phyloP scores from a whole-genome alignment of 1,140 invertebrate species.

The Drosophila tristis region DNA sequence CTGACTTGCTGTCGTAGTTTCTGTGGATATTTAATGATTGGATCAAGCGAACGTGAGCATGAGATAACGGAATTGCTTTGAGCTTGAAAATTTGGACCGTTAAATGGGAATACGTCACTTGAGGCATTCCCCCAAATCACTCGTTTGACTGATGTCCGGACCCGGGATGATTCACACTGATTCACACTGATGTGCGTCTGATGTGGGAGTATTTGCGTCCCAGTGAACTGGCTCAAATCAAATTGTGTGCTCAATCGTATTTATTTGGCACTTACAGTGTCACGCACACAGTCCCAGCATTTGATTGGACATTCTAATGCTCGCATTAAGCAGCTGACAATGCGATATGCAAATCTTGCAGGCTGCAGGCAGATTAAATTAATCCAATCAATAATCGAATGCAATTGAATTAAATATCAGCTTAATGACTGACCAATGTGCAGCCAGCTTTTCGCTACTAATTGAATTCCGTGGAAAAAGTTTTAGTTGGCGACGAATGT shows the following conservation, averaged over 20 bases:
- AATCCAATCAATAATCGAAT: conserved; percentile 35
- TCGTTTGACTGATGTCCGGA: too few relatives aligned
- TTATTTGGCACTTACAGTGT: neutral
- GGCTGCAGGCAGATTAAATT: conserved; percentile 3
- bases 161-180: too few relatives aligned
- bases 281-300: conserved; percentile 15
- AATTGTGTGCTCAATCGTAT: conserved; percentile 19
- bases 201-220: too few relatives aligned
- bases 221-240: neutral
- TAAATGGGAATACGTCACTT: too few relatives aligned
- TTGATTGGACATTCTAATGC: conserved; percentile 26
- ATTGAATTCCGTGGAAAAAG: conserved; percentile 33
- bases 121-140: too few relatives aligned
- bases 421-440: conserved; percentile 28
- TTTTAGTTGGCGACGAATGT: conserved; percentile 10
- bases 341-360: conserved; percentile 39
- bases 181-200: too few relatives aligned
- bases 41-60: neutral
- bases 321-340: conserved; percentile 35
- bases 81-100: neutral
- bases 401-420: conserved; percentile 42
- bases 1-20: too few relatives aligned
- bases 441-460: conserved; percentile 25
- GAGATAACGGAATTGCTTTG: neutral
- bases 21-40: too few relatives aligned